phyloP scores from a whole-genome alignment of 2,888 invertebrate species.

The Stenotaenia linearis region DNA sequence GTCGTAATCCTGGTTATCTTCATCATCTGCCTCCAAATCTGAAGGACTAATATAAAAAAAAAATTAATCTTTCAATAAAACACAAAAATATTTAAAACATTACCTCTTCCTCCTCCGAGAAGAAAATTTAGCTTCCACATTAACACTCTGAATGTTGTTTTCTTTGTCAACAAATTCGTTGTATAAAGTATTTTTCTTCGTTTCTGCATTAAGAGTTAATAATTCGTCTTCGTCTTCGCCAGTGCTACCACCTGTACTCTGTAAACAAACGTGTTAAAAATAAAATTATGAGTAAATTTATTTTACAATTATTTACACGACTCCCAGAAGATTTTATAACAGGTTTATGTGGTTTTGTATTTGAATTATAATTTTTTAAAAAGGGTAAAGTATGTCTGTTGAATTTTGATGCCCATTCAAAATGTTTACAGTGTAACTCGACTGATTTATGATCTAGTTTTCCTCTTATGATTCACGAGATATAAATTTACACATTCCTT shows the following conservation, averaged over 20 bases:
- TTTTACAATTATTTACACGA: too few relatives aligned
- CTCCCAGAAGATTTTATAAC: too few relatives aligned
- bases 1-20: conserved; percentile 55
- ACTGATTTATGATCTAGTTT: not conserved
- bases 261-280: conserved; percentile 31
- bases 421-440: not conserved
- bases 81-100: conserved; percentile 35
- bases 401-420: not conserved
- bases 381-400: not conserved
- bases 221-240: conserved; percentile 52
- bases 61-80: not conserved
- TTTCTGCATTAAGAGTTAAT: conserved; percentile 48
- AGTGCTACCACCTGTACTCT: conserved; percentile 58
- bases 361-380: too few relatives aligned
- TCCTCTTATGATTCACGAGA: not conserved
- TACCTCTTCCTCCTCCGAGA: conserved; percentile 52
- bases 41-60: conserved; percentile 50
- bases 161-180: conserved; percentile 48
- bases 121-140: conserved; percentile 41
- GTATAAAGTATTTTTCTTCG: conserved; percentile 52
- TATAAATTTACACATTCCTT: not conserved
- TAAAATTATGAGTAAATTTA: too few relatives aligned
- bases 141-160: conserved; percentile 35
- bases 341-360: too few relatives aligned
- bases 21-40: conserved; percentile 57